Conservation (phyloP, 2,113 vertebrate species). For the Oncorhynchus nerka region DNA sequence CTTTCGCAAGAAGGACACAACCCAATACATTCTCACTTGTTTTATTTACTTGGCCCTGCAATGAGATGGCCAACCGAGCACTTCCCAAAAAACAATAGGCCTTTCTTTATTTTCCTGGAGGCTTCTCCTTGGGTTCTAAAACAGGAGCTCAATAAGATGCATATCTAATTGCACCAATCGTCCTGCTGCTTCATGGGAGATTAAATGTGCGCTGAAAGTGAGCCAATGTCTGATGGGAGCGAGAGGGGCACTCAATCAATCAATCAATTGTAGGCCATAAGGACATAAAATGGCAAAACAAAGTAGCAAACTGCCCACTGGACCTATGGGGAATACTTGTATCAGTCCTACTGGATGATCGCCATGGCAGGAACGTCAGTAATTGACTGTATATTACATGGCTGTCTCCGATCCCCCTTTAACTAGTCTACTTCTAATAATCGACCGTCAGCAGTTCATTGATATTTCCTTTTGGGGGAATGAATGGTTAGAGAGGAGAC, state of each 20-base stretch:
- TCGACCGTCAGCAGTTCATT: no score
- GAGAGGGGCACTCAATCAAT: background rate
- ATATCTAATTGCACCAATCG: background rate
- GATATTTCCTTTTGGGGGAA: no score
- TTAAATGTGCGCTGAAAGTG: background rate
- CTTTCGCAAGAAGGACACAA: background rate
- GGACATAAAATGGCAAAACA: background rate
- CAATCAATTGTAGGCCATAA: background rate
- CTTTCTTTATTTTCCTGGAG: background rate
- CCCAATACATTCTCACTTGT: background rate
- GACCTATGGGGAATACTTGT: background rate
- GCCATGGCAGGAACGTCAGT: slow-evolving; percentile 22
- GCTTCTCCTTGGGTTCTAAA: background rate
- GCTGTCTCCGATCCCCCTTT: background rate
- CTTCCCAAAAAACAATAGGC: background rate
- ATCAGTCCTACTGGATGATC: slow-evolving; percentile 9
- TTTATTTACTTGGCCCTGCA: background rate
- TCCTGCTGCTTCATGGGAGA: background rate
- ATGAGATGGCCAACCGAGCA: background rate
- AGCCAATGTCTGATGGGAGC: background rate
- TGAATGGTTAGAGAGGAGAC: background rate
- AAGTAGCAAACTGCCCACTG: no score
- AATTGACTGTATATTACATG: slow-evolving; percentile 25
- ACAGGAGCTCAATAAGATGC: slow-evolving; percentile 2
- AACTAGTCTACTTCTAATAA: no score